These are phyloP conservation scores for Hypotaenidia okinawae DNA, from an alignment of 2,797 vertebrate genomes.

Conservation along the genomic window DNA sequence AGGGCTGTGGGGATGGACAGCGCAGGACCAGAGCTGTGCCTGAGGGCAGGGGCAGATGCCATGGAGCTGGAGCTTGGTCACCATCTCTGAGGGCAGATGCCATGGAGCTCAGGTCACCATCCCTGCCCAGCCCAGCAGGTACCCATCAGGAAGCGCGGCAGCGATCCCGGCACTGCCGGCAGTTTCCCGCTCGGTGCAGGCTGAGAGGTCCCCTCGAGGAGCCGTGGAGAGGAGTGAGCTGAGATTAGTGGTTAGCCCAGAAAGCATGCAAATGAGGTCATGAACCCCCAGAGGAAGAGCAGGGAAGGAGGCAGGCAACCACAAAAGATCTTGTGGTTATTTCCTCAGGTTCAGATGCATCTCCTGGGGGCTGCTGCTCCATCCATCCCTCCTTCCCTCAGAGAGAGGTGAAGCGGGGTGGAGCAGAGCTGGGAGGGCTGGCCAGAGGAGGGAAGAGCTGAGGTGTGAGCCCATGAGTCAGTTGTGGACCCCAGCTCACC, in stretches of 20 bases:
- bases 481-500: neutral
- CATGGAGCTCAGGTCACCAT: neutral
- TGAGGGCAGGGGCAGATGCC: neutral
- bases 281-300: neutral
- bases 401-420: neutral
- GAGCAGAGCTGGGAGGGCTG: neutral
- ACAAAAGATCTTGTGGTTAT: neutral
- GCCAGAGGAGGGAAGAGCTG: rapidly evolving
- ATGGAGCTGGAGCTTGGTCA: too few relatives aligned
- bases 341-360: neutral
- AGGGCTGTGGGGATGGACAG: neutral
- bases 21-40: neutral
- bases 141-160: neutral
- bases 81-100: too few relatives aligned
- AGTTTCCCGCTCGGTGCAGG: neutral
- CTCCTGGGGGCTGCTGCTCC: neutral
- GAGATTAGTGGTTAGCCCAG: neutral
- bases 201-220: neutral
- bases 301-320: neutral
- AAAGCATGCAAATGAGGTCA: neutral
- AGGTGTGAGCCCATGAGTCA: neutral
- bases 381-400: neutral
- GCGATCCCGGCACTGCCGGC: rapidly evolving
- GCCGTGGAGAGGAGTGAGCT: rapidly evolving
- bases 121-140: neutral